A percentile compares a stretch with the other conserved stretches of the same genome.
Conservation (phyloP, 2,113 vertebrate genomes). For the cattle (Bos taurus) region DNA sequence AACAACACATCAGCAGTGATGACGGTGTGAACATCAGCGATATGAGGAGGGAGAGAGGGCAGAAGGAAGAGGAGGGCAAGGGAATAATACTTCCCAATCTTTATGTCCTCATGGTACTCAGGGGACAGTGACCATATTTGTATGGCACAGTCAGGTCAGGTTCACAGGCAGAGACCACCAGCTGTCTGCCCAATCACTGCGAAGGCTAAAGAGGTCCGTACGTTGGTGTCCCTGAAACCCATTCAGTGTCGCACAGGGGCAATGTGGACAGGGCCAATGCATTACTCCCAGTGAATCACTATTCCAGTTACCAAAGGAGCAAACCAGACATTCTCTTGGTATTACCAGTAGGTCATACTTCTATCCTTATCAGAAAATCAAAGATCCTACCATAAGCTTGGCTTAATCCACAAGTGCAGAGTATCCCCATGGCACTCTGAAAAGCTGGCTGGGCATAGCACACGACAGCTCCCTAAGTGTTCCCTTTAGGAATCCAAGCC, state of each 20-base stretch:
- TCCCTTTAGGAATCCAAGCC: neutral
- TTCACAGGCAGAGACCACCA: neutral
- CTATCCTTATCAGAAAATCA: neutral
- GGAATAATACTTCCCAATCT: neutral
- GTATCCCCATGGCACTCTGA: neutral
- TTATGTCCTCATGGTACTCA: neutral
- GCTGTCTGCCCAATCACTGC: neutral
- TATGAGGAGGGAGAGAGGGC: neutral
- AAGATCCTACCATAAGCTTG: neutral
- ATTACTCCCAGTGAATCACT: neutral
- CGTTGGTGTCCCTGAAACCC: neutral
- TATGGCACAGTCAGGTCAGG: neutral
- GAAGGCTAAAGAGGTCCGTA: neutral
- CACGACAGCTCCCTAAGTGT: neutral
- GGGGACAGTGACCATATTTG: neutral
- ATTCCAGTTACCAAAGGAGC: neutral
- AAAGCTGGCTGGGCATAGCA: neutral
- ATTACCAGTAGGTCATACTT: neutral
- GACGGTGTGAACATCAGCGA: neutral
- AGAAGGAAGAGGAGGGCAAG: neutral
- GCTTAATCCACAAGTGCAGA: neutral
- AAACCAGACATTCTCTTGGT: neutral
- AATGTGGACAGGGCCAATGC: neutral
- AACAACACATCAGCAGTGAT: neutral
- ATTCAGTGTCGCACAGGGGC: too few relatives aligned